Evolutionary conservation across 2,113 vertebrate species (phyloP).

Genomic region (Grus americana): DNA sequence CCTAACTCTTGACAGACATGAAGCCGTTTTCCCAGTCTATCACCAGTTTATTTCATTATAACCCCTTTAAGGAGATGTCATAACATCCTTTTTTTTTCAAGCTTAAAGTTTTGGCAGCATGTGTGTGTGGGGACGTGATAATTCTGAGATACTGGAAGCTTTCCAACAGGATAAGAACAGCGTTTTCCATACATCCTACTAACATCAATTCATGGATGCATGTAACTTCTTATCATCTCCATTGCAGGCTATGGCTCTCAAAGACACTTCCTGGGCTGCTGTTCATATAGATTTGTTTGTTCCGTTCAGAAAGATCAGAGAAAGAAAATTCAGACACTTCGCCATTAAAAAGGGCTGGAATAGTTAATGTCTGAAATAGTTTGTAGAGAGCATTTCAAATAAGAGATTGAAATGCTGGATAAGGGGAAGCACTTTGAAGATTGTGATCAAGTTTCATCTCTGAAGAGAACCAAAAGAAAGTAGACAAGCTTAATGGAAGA

Average conservation of each 20-base stretch:
- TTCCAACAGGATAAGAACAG: neutral
- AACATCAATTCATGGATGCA: neutral
- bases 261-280: neutral
- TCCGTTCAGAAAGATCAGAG: neutral
- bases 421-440: constrained; percentile 39
- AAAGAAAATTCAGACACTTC: neutral
- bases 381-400: constrained; percentile 7
- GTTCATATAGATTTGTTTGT: constrained; percentile 15
- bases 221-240: constrained; percentile 10
- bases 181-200: constrained; percentile 8
- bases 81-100: neutral
- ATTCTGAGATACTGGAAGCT: constrained; percentile 2
- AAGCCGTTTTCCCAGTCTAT: neutral
- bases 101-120: neutral
- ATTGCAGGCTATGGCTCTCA: neutral
- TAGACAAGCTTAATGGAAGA: constrained; percentile 24
- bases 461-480: constrained; percentile 24
- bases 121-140: neutral
- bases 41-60: neutral
- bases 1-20: neutral
- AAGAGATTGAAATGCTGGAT: constrained; percentile 34
- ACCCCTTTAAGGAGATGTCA: neutral
- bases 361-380: constrained; percentile 11
- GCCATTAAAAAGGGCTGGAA: neutral
- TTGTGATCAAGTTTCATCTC: constrained; percentile 5